Evolutionary conservation across 2,797 vertebrate species (phyloP).

Genomic region (Bradypus variegatus): DNA sequence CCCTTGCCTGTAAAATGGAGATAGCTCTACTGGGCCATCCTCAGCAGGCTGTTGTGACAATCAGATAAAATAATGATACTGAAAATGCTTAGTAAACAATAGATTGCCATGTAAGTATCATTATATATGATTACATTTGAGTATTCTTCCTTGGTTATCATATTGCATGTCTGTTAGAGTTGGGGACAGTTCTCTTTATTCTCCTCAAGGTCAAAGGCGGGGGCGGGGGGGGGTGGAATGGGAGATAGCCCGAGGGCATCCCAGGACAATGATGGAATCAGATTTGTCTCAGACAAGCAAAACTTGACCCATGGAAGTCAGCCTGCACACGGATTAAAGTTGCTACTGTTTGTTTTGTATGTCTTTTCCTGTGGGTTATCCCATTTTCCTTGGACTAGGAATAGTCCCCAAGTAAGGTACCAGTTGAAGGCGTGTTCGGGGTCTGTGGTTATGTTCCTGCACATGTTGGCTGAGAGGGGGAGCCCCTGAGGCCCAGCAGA

Average conservation of each 20-base stretch:
- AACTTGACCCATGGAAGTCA: background rate
- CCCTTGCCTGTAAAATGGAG: background rate
- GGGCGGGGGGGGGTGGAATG: background rate
- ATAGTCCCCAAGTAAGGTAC: background rate
- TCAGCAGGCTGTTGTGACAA: background rate
- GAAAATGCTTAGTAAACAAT: background rate
- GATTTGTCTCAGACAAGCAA: background rate
- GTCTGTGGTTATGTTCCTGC: background rate
- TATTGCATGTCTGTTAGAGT: background rate
- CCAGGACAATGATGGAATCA: background rate
- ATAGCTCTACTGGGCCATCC: background rate
- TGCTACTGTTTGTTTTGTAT: background rate
- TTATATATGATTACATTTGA: background rate
- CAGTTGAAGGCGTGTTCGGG: background rate
- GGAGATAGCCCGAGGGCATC: background rate
- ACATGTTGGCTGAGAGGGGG: background rate
- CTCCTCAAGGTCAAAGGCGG: background rate
- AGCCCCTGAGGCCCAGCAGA: background rate
- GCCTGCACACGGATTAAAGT: background rate
- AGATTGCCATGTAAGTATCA: background rate
- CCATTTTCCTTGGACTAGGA: background rate
- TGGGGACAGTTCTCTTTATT: background rate
- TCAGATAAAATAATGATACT: background rate
- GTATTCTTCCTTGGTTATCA: background rate
- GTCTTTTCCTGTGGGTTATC: background rate